Evolutionary conservation across 2,113 vertebrate genomes (phyloP), one percentile per base, ranked within the genome.

Genomic region (Pluvianellus socialis): DNA sequence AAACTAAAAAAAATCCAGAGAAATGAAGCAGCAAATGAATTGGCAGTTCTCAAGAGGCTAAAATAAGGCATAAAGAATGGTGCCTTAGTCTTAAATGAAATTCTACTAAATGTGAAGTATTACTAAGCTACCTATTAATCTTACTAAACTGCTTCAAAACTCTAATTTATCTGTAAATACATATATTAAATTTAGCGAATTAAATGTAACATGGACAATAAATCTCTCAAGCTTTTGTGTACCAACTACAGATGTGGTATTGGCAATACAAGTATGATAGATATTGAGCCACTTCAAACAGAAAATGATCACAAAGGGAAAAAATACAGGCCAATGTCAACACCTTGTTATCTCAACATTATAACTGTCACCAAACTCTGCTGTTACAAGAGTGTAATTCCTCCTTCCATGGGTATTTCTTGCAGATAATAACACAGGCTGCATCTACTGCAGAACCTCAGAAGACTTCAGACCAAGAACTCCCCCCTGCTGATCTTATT

Each of bases 211-310:
- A 68, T 13, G 27, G 47, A 24, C 33, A 82, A 53, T 73, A 93
- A 95, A 93, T 86, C 59, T 82, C 58, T 92, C 45, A 92, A 77
- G n/a, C 7, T 50, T 79, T 88, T 93, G 49, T 92, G 45, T 92
- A 86, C 79, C 79, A 90, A 88, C n/a, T 82, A 67, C 45, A 74
- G 63, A 50, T 86, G 50, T 45, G 19, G 40, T 79, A 81, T 88
- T 55, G 94, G 49, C 56, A 45, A 83, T 44, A 70, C 49, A 94
- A 88, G 90, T 11, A 8, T 40, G 73, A 81, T 49, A 88, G 4
- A 62, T 47, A 55, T 7, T 79, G 79, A 86, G 32, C 83, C 50
- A 62, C 50, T 96, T 93, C 92, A 92, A 87, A 96, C 8, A 86
- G 38, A 91, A 66, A 8, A 49, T 2, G 6, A 82, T 90, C 88